Conservation (phyloP, 2,113 vertebrate species). For the Tretioscincus oriximinensis region DNA sequence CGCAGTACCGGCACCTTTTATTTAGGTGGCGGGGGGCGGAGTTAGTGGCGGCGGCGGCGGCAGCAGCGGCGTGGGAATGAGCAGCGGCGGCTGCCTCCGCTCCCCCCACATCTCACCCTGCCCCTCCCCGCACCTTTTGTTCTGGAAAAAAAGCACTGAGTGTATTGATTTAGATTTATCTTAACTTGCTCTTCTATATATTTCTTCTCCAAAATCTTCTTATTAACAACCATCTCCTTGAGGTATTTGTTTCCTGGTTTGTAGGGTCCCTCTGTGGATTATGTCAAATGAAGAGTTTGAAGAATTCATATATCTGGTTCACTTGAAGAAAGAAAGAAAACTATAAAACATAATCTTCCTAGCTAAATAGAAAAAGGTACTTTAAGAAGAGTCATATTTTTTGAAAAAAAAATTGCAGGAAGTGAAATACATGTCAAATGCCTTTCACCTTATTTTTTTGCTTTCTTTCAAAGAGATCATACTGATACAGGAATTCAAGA, state of each 20-base stretch:
- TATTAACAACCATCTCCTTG: slow-evolving; percentile 7
- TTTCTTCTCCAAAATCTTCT: neutral
- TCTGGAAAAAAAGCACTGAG: too few species aligned
- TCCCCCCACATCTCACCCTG: too few species aligned
- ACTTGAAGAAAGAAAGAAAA: neutral
- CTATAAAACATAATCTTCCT: slow-evolving; percentile 20
- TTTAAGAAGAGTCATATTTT: slow-evolving; percentile 21
- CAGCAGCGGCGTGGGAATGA: too few species aligned
- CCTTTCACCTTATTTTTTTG: neutral
- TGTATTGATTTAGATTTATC: neutral
- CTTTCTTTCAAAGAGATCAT: slow-evolving; percentile 8
- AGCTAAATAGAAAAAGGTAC: slow-evolving; percentile 15
- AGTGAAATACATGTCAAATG: slow-evolving; percentile 3
- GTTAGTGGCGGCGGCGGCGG: too few species aligned
- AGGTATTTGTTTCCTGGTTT: slow-evolving; percentile 7
- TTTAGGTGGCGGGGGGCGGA: too few species aligned
- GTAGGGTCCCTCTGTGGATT: slow-evolving; percentile 6
- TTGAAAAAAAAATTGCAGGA: neutral
- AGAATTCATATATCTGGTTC: neutral
- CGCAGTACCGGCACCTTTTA: too few species aligned
- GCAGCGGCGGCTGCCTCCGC: too few species aligned
- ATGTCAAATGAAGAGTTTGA: neutral
- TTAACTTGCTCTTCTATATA: neutral
- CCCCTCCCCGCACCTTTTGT: too few species aligned
- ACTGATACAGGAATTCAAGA: neutral